These are phyloP conservation scores for Neosilurus mollespiculum DNA, from an alignment of 2,797 vertebrate species.

Conservation along the genomic window DNA sequence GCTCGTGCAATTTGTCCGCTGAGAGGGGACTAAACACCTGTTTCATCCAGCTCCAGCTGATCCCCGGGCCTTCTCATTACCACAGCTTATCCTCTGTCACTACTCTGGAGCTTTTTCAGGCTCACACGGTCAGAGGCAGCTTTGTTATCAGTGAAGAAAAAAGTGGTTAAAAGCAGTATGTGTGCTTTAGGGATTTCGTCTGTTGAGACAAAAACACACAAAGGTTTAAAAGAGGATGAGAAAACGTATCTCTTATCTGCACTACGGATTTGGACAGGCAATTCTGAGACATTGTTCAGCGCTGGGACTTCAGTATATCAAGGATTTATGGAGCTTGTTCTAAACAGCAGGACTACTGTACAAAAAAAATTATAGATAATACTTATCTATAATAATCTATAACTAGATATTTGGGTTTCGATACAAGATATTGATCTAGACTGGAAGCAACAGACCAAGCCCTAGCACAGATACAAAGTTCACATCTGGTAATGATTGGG, in stretches of 20 bases:
- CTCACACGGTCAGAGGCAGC: slow-evolving; percentile 55
- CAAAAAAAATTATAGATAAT: not conserved
- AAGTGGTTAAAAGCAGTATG: slow-evolving; percentile 32
- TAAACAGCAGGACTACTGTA: slow-evolving; percentile 51
- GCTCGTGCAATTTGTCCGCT: slow-evolving; percentile 67
- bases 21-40: slow-evolving; percentile 70
- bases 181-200: slow-evolving; percentile 39
- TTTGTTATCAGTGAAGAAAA: slow-evolving; percentile 48
- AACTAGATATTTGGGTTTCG: slow-evolving; percentile 6
- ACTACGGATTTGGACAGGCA: slow-evolving; percentile 15
- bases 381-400: too few species aligned
- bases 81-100: slow-evolving; percentile 61
- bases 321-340: slow-evolving; percentile 59
- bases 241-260: slow-evolving; percentile 12
- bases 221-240: slow-evolving; percentile 45
- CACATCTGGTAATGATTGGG: slow-evolving; percentile 63
- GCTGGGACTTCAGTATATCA: slow-evolving; percentile 66
- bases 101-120: slow-evolving; percentile 56
- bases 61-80: slow-evolving; percentile 68
- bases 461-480: slow-evolving; percentile 48
- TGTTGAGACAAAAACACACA: slow-evolving; percentile 45
- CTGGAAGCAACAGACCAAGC: slow-evolving; percentile 25
- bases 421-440: slow-evolving; percentile 24
- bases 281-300: slow-evolving; percentile 62
- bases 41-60: slow-evolving; percentile 65